Percentiles rank a stretch among this genome's conserved stretches.
These are phyloP conservation scores for Pluvialis apricaria DNA, from an alignment of 2,113 vertebrate genomes.

Conservation along the genomic window DNA sequence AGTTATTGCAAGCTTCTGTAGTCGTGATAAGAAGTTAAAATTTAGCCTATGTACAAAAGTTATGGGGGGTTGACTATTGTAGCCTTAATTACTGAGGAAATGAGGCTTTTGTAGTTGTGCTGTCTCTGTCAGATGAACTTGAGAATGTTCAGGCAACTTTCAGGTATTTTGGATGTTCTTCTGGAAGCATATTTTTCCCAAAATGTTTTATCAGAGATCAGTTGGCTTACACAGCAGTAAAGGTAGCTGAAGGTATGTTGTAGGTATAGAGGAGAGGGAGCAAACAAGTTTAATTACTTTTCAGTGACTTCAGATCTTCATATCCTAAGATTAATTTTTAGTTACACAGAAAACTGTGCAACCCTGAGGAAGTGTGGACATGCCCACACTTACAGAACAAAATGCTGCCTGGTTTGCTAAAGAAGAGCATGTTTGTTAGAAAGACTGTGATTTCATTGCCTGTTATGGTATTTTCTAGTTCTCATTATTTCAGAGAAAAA, in stretches of 20 bases:
- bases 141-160: not conserved
- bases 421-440: not conserved
- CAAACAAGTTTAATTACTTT: not conserved
- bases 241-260: not conserved
- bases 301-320: not conserved
- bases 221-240: not conserved
- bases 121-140: not conserved
- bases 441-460: not conserved
- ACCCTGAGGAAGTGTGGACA: not conserved
- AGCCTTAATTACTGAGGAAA: not conserved
- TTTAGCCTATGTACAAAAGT: not conserved
- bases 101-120: not conserved
- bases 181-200: not conserved
- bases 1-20: not conserved
- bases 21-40: not conserved
- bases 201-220: not conserved
- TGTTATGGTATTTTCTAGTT: not conserved
- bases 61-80: not conserved
- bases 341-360: not conserved
- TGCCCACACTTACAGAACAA: not conserved
- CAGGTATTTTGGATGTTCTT: not conserved
- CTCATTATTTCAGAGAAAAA: not conserved
- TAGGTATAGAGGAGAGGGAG: not conserved
- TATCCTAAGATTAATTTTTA: not conserved
- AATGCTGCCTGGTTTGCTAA: not conserved